phyloP scores from a whole-genome alignment of 2,113 vertebrate species.

The Tragelaphus buxtoni region DNA sequence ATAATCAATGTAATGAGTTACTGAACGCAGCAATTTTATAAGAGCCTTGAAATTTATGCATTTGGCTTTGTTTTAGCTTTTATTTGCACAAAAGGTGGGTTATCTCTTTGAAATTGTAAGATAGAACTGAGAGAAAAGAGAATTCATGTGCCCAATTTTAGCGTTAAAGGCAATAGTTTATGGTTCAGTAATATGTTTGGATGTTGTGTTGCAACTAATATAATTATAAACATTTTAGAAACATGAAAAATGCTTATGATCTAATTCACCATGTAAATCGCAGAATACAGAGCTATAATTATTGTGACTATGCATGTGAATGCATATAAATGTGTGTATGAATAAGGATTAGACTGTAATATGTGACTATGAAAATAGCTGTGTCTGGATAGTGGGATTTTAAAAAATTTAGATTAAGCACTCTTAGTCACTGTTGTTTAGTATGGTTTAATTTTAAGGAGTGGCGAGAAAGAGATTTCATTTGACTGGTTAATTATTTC shows the following conservation, averaged over 20 bases:
- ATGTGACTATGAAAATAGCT: not conserved
- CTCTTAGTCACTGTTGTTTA: not conserved
- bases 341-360: not conserved
- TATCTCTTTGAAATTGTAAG: not conserved
- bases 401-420: not conserved
- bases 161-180: not conserved
- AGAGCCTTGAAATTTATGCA: not conserved
- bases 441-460: conserved; percentile 16
- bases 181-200: not conserved
- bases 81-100: not conserved
- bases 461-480: not conserved
- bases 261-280: not conserved
- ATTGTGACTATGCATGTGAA: not conserved
- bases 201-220: not conserved
- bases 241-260: not conserved
- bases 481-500: not conserved
- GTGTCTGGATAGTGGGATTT: not conserved
- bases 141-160: not conserved
- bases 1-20: conserved; percentile 28
- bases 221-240: conserved; percentile 18
- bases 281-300: not conserved
- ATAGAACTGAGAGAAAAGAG: not conserved
- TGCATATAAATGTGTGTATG: not conserved
- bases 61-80: conserved; percentile 18
- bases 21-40: not conserved